Conservation (phyloP, 2,797 vertebrate species). For the Apodemus agrarius region DNA sequence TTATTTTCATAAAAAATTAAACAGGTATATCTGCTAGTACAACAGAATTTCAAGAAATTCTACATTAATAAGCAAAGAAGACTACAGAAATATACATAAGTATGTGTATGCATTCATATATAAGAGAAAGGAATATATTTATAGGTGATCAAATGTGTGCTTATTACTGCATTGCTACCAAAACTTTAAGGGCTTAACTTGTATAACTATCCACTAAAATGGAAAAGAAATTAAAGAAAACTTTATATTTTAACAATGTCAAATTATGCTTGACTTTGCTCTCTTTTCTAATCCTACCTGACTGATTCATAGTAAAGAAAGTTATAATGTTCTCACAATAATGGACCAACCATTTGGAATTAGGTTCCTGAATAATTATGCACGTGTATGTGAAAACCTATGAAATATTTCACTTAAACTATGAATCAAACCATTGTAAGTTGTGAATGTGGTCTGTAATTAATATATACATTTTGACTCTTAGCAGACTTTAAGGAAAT, state of each 20-base stretch:
- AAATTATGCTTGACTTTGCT: background rate
- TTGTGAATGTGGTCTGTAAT: background rate
- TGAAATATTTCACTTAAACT: background rate
- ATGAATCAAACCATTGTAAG: background rate
- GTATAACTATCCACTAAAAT: background rate
- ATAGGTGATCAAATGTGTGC: background rate
- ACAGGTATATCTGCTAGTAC: background rate
- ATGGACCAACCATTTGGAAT: background rate
- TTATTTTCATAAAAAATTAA: background rate
- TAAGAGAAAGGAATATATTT: slow-evolving; percentile 36
- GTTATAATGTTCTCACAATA: background rate
- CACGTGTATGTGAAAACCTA: background rate
- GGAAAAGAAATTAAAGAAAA: background rate
- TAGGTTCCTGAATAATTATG: background rate
- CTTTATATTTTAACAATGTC: background rate
- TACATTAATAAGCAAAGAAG: slow-evolving; percentile 34
- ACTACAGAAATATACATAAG: background rate
- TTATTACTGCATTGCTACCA: background rate
- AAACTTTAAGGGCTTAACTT: background rate
- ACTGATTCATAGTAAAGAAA: background rate
- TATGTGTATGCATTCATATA: background rate
- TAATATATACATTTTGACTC: background rate
- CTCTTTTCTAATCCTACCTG: background rate
- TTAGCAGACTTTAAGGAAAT: background rate
- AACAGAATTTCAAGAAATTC: slow-evolving; percentile 22